Evolutionary conservation across 2,888 invertebrate species (phyloP).

Genomic region (Erebia aethiops): DNA sequence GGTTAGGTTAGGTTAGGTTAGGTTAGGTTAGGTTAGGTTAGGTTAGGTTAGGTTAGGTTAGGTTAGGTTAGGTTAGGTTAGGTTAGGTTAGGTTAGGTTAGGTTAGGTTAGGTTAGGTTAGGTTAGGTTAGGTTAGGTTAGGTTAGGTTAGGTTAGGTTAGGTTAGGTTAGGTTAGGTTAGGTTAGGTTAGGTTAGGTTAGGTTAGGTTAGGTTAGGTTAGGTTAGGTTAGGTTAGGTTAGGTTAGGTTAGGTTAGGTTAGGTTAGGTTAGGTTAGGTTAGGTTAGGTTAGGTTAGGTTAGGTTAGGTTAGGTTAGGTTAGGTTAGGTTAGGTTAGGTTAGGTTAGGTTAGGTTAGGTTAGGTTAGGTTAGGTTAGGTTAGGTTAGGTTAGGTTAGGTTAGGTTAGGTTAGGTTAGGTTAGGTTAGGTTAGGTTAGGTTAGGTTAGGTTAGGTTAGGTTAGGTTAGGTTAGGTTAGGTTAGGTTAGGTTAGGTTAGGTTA

Average conservation of each 20-base stretch:
- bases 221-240: conserved; percentile 20
- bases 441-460: too few relatives aligned
- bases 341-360: too few relatives aligned
- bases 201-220: conserved; percentile 7
- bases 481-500: too few relatives aligned
- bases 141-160: conserved; percentile 19
- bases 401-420: too few relatives aligned
- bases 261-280: conserved; percentile 18
- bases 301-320: conserved; percentile 13
- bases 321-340: too few relatives aligned
- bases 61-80: conserved; percentile 46
- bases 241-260: conserved; percentile 19
- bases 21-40: conserved; percentile 38
- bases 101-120: conserved; percentile 43
- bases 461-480: too few relatives aligned
- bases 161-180: conserved; percentile 21
- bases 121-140: conserved; percentile 19
- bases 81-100: conserved; percentile 47
- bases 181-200: conserved; percentile 16
- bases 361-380: too few relatives aligned
- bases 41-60: conserved; percentile 42
- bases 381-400: too few relatives aligned
- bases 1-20: conserved; percentile 39
- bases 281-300: conserved; percentile 20
- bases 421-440: too few relatives aligned